A percentile compares a stretch with the other conserved stretches of the same genome.
Evolutionary conservation across 2,888 invertebrate genomes (phyloP).

Genomic region (Chorisops tibialis): DNA sequence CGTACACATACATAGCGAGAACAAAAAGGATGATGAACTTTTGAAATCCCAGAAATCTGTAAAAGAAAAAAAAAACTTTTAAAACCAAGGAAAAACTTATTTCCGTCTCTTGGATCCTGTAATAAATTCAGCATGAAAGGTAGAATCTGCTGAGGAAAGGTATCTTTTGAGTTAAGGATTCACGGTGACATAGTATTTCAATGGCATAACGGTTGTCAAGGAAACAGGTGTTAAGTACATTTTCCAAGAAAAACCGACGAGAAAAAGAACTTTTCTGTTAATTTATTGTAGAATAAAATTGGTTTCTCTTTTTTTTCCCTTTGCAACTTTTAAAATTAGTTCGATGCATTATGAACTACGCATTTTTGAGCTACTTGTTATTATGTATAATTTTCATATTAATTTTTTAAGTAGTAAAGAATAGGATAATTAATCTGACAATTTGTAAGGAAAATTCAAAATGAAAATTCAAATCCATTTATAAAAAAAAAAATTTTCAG

Average conservation of each 20-base stretch:
- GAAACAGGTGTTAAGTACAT: conserved; percentile 9
- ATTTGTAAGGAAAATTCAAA: too few relatives aligned
- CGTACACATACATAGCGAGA: too few relatives aligned
- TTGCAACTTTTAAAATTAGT: too few relatives aligned
- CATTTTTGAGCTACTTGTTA: too few relatives aligned
- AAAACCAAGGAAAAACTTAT: neutral
- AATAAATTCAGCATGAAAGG: conserved; percentile 16
- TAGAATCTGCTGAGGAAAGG: conserved; percentile 5
- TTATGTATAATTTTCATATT: too few relatives aligned
- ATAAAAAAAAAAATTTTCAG: too few relatives aligned
- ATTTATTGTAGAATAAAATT: neutral
- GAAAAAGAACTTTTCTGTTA: conserved; percentile 8
- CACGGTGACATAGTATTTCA: conserved; percentile 15
- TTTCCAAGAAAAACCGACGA: neutral
- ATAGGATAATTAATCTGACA: too few relatives aligned
- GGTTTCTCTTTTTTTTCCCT: too few relatives aligned
- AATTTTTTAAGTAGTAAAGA: too few relatives aligned
- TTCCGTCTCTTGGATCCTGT: neutral
- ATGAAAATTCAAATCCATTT: too few relatives aligned
- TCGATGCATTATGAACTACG: too few relatives aligned
- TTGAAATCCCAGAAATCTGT: conserved; percentile 1
- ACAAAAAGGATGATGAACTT: conserved; percentile 7
- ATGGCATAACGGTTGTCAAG: conserved; percentile 1
- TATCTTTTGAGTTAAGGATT: conserved; percentile 6
- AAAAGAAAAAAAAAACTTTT: neutral